phyloP scores from a whole-genome alignment of 2,888 invertebrate species.

The Dicyrtomina minuta region DNA sequence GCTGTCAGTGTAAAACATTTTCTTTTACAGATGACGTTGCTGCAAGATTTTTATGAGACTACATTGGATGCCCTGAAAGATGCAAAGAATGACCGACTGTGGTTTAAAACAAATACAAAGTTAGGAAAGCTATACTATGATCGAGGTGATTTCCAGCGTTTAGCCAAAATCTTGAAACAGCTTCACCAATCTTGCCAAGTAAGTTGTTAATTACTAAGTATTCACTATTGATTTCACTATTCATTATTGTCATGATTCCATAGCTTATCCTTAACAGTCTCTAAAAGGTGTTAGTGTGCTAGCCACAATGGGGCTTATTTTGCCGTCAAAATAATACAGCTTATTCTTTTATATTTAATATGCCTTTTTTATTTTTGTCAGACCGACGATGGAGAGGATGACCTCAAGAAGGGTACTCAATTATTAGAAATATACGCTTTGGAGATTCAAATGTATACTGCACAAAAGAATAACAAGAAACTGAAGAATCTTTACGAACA shows the following conservation, averaged over 20 bases:
- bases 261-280: too few species aligned
- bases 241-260: too few species aligned
- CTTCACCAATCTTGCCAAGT: slow-evolving; percentile 95
- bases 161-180: slow-evolving; percentile 95
- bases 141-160: slow-evolving; percentile 86
- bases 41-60: slow-evolving; percentile 98
- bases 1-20: too few species aligned
- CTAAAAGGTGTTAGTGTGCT: too few species aligned
- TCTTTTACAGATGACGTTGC: slow-evolving; percentile 83
- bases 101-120: slow-evolving; percentile 99
- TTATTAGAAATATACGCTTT: slow-evolving; percentile 96
- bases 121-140: slow-evolving; percentile 98
- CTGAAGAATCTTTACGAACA: slow-evolving; percentile 95
- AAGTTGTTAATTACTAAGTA: slow-evolving; percentile 52
- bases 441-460: slow-evolving; percentile 99
- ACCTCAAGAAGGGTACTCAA: slow-evolving; percentile 96
- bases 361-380: slow-evolving; percentile 56
- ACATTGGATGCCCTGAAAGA: slow-evolving; percentile 91
- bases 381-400: slow-evolving; percentile 97
- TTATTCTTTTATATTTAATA: background rate
- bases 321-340: background rate
- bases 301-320: too few species aligned
- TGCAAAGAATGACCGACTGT: slow-evolving; percentile 96
- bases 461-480: slow-evolving; percentile 99
- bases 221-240: too few species aligned